Conservation (phyloP, 2,797 vertebrate species). For the Esox masquinongy region DNA sequence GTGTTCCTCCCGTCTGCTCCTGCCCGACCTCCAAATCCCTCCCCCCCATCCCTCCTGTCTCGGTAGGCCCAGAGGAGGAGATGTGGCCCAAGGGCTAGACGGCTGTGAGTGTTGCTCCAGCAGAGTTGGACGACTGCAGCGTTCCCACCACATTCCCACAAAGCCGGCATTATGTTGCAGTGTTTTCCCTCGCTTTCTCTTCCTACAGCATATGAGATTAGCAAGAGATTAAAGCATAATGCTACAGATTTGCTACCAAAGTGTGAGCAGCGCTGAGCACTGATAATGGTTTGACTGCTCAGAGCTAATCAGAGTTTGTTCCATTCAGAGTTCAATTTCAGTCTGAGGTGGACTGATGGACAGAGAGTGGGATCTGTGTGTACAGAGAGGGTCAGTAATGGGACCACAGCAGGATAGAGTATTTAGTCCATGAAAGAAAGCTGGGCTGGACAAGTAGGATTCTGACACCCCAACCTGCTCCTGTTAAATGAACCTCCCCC, state of each 20-base stretch:
- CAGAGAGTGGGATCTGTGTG: background rate
- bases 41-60: slow-evolving; percentile 9
- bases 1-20: slow-evolving; percentile 69
- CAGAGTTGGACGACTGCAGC: slow-evolving; percentile 2
- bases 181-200: slow-evolving; percentile 31
- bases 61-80: slow-evolving; percentile 31
- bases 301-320: slow-evolving; percentile 3
- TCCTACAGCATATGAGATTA: slow-evolving; percentile 12
- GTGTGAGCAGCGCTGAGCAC: background rate
- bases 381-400: background rate
- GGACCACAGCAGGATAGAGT: background rate
- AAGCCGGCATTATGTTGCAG: slow-evolving; percentile 7
- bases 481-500: slow-evolving; percentile 10
- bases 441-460: background rate
- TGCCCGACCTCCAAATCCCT: slow-evolving; percentile 31
- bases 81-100: background rate
- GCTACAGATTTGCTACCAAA: slow-evolving; percentile 9
- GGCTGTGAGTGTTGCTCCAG: background rate
- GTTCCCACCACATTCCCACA: background rate
- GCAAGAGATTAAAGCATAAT: slow-evolving; percentile 23
- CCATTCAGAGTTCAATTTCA: slow-evolving; percentile 34
- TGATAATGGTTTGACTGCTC: background rate
- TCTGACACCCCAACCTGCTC: slow-evolving; percentile 35
- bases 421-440: background rate
- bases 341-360: background rate